Evolutionary conservation across 1,140 invertebrate genomes (phyloP).

Genomic region (Ectropis grisescens): DNA sequence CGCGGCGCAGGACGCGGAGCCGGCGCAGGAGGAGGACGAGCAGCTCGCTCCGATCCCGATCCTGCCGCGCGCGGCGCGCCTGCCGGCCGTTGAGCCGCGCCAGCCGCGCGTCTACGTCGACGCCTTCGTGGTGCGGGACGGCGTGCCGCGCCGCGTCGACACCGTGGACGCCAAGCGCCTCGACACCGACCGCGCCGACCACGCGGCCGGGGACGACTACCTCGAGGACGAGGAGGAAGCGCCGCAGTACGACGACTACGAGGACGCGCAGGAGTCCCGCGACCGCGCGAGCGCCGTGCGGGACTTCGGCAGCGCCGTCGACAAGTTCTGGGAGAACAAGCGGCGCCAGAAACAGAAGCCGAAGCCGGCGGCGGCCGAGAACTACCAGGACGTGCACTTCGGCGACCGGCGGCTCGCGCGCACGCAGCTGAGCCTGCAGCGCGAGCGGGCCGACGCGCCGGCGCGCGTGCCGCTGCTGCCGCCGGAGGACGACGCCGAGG

Average conservation of each 20-base stretch:
- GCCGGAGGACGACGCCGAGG: slow-evolving; percentile 37
- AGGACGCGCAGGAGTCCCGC: slow-evolving; percentile 46
- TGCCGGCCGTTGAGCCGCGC: slow-evolving; percentile 31
- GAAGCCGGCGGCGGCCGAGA: slow-evolving; percentile 17
- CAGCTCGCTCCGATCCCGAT: slow-evolving; percentile 22
- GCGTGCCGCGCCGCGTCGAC: slow-evolving; percentile 43
- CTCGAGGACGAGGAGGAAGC: slow-evolving; percentile 37
- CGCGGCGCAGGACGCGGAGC: slow-evolving; percentile 13
- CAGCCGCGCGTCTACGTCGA: slow-evolving; percentile 60
- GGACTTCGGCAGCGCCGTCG: slow-evolving; percentile 50
- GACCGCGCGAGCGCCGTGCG: slow-evolving; percentile 38
- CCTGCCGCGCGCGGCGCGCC: slow-evolving; percentile 32
- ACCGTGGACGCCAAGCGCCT: slow-evolving; percentile 48
- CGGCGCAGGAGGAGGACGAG: slow-evolving; percentile 14
- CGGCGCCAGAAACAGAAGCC: slow-evolving; percentile 16
- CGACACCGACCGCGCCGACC: slow-evolving; percentile 20
- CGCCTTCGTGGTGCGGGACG: slow-evolving; percentile 58
- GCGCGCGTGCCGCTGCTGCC: slow-evolving; percentile 17
- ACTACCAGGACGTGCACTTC: slow-evolving; percentile 54
- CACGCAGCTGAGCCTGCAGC: slow-evolving; percentile 24
- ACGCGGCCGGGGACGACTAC: slow-evolving; percentile 40
- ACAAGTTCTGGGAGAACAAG: slow-evolving; percentile 50
- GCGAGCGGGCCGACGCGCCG: slow-evolving; percentile 21
- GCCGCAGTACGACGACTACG: slow-evolving; percentile 47
- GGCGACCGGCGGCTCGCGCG: slow-evolving; percentile 42